Conservation (phyloP, 1,140 invertebrate species). For the Tetraneura akinire region DNA sequence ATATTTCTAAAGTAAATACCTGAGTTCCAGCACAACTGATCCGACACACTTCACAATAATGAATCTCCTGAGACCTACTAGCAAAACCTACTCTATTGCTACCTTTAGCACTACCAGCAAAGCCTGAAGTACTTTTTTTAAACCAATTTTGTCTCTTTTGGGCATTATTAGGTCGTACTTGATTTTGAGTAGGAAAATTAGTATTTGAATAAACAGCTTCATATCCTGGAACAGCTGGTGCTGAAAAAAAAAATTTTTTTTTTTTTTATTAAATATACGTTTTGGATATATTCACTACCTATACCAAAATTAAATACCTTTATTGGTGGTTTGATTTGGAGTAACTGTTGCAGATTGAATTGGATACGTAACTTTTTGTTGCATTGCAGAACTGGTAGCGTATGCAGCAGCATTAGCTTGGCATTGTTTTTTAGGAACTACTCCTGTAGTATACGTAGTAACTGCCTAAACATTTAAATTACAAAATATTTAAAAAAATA, state of each 20-base stretch:
- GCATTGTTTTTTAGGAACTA: slow-evolving; percentile 43
- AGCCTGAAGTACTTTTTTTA: slow-evolving; percentile 36
- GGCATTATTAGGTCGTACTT: slow-evolving; percentile 46
- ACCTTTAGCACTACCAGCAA: slow-evolving; percentile 40
- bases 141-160: slow-evolving; percentile 49
- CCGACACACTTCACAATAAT: slow-evolving; percentile 96
- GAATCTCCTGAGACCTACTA: slow-evolving; percentile 70
- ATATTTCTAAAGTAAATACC: slow-evolving; percentile 59
- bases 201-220: slow-evolving; percentile 44
- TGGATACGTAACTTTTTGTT: slow-evolving; percentile 50
- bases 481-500: neutral
- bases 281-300: too few relatives aligned
- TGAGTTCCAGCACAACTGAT: slow-evolving; percentile 95
- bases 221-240: slow-evolving; percentile 34
- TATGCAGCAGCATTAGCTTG: slow-evolving; percentile 48
- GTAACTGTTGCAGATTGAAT: slow-evolving; percentile 27
- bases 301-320: slow-evolving; percentile 12
- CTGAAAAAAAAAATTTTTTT: slow-evolving; percentile 5
- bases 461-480: slow-evolving; percentile 29
- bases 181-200: slow-evolving; percentile 47
- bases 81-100: slow-evolving; percentile 22
- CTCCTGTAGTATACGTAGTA: slow-evolving; percentile 41
- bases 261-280: too few relatives aligned
- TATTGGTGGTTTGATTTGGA: slow-evolving; percentile 29
- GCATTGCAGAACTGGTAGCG: slow-evolving; percentile 47